phyloP scores from a whole-genome alignment of 2,797 vertebrate genomes.

The Sebastes wilsoni region DNA sequence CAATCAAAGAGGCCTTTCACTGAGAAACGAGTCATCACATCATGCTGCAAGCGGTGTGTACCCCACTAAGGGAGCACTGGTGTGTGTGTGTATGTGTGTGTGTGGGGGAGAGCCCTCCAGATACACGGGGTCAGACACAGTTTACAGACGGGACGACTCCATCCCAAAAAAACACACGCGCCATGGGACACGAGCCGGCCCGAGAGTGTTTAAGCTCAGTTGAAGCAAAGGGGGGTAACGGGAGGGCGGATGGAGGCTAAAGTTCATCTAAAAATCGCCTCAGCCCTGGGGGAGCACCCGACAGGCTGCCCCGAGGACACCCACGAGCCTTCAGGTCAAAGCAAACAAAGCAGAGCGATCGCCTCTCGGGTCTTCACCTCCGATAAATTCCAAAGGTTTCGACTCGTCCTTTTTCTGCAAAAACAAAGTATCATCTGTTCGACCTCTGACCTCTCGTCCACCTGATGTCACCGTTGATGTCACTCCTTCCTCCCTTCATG shows the following conservation, averaged over 20 bases:
- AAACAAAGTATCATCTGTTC: slow-evolving; percentile 48
- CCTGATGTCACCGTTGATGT: slow-evolving; percentile 50
- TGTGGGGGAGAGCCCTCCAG: slow-evolving; percentile 35
- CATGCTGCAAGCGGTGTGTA: slow-evolving; percentile 16
- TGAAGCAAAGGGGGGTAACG: slow-evolving; percentile 20
- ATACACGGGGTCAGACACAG: slow-evolving; percentile 65
- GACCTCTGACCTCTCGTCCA: slow-evolving; percentile 33
- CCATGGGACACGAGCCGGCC: slow-evolving; percentile 41
- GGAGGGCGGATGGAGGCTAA: slow-evolving; percentile 26
- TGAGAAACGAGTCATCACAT: slow-evolving; percentile 41
- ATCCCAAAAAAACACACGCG: slow-evolving; percentile 31
- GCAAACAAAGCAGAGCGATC: slow-evolving; percentile 7
- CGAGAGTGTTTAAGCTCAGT: slow-evolving; percentile 21
- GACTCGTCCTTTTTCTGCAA: neutral
- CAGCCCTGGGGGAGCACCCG: slow-evolving; percentile 26
- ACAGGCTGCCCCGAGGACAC: slow-evolving; percentile 18
- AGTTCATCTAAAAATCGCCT: slow-evolving; percentile 45
- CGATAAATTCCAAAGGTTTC: slow-evolving; percentile 20
- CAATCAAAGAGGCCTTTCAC: slow-evolving; percentile 63
- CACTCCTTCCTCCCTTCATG: slow-evolving; percentile 1
- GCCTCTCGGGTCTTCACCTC: slow-evolving; percentile 24
- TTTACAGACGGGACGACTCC: slow-evolving; percentile 75
- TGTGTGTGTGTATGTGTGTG: slow-evolving; percentile 15
- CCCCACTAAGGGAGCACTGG: slow-evolving; percentile 25
- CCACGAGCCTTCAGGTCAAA: slow-evolving; percentile 10